Percentiles rank a stretch among this genome's conserved stretches.
Conservation (phyloP, 2,888 invertebrate genomes). For the Craniophora ligustri region DNA sequence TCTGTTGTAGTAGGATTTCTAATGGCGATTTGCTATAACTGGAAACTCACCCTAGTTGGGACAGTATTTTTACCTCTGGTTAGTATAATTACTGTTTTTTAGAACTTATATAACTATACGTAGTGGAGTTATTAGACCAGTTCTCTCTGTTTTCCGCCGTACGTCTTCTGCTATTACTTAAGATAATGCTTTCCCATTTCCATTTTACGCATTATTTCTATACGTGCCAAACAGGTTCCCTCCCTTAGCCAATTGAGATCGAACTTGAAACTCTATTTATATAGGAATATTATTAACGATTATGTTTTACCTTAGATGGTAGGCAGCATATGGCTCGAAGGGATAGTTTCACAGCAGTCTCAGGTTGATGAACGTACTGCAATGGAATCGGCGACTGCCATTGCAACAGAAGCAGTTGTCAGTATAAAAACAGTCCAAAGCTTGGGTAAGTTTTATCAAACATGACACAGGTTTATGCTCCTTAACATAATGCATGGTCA, state of each 20-base stretch:
- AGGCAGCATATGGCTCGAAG: conserved; percentile 90
- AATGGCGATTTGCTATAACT: conserved; percentile 88
- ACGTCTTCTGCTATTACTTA: no score
- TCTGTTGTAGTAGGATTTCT: conserved; percentile 89
- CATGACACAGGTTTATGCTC: no score
- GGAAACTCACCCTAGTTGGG: conserved; percentile 90
- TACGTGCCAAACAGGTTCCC: no score
- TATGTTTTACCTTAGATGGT: conserved; percentile 74
- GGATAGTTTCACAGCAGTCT: conserved; percentile 88
- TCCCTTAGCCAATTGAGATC: no score
- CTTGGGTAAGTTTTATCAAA: conserved; percentile 87
- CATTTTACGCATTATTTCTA: no score
- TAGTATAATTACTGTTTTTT: conserved; percentile 55
- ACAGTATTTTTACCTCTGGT: conserved; percentile 89
- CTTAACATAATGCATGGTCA: no score
- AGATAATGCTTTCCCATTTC: no score
- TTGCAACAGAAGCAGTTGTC: conserved; percentile 91
- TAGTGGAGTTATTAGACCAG: no score
- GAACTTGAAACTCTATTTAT: no score
- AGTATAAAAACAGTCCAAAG: conserved; percentile 91
- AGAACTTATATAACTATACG: no score
- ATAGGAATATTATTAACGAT: neutral
- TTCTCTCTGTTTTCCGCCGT: no score
- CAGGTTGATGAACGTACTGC: conserved; percentile 89
- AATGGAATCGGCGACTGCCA: conserved; percentile 89